Percentiles rank a stretch among this genome's conserved stretches.
phyloP scores from a whole-genome alignment of 2,888 invertebrate species.

The Apodemia hepburni region DNA sequence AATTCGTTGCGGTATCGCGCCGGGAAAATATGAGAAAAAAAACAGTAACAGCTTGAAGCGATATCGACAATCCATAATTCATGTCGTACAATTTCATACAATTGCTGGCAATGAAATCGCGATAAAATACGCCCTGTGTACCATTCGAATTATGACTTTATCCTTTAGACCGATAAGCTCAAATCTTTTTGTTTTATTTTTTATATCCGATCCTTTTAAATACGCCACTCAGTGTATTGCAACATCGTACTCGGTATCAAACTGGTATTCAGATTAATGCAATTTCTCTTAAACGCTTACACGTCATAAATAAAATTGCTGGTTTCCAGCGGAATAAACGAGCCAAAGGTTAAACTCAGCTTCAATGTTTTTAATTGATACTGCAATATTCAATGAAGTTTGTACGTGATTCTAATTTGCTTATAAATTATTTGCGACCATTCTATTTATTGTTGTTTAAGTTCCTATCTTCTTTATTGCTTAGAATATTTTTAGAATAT shows the following conservation, averaged over 20 bases:
- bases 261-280: constrained; percentile 79
- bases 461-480: too few species aligned
- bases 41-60: constrained; percentile 78
- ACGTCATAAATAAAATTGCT: constrained; percentile 79
- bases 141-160: constrained; percentile 53
- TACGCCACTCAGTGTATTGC: constrained; percentile 46
- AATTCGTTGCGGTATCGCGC: constrained; percentile 78
- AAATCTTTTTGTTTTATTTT: constrained; percentile 37
- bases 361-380: constrained; percentile 58
- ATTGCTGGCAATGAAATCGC: constrained; percentile 46
- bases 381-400: constrained; percentile 40
- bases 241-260: constrained; percentile 77
- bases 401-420: not conserved
- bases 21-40: constrained; percentile 74
- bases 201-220: constrained; percentile 42
- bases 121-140: constrained; percentile 42
- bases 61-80: constrained; percentile 81
- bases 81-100: constrained; percentile 79
- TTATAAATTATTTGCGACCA: not conserved
- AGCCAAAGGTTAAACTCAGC: constrained; percentile 48
- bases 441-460: too few species aligned
- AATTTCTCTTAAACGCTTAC: constrained; percentile 80
- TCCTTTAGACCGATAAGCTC: constrained; percentile 37
- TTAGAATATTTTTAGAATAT: too few species aligned
- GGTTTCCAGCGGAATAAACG: constrained; percentile 53